A percentile compares a stretch with the other conserved stretches of the same genome.
These are phyloP conservation scores for Acanthaster planci DNA, from an alignment of 35 echinoderm and acorn worm species.

Conservation along the genomic window DNA sequence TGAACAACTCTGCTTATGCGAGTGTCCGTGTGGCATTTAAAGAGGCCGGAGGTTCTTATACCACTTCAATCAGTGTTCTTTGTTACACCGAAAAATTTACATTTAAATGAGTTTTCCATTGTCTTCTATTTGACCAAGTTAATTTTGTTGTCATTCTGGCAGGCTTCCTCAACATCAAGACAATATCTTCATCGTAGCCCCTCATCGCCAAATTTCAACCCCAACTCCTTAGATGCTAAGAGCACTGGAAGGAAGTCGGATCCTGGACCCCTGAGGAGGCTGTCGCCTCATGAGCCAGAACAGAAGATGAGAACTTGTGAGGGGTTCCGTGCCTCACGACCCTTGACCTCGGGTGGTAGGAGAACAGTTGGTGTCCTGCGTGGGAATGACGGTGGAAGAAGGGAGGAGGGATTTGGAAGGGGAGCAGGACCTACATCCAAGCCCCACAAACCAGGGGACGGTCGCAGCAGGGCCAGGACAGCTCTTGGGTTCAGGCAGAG, in stretches of 20 bases:
- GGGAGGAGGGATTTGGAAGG: neutral
- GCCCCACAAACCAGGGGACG: neutral
- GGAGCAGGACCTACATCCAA: neutral
- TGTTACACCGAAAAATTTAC: no score
- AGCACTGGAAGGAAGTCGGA: neutral
- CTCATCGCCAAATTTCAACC: neutral
- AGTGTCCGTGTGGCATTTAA: no score
- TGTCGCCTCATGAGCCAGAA: neutral
- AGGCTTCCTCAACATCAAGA: slow-evolving; percentile 4
- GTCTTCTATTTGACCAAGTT: no score
- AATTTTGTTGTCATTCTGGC: neutral
- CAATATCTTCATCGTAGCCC: neutral
- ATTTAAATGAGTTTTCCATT: no score
- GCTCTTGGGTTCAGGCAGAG: neutral
- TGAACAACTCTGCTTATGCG: no score
- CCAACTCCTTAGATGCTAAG: neutral
- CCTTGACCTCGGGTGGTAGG: neutral
- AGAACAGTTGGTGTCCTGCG: neutral
- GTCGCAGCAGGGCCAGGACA: neutral
- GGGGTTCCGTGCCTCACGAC: neutral
- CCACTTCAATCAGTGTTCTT: no score
- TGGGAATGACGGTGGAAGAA: neutral
- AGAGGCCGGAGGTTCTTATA: no score
- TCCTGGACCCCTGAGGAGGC: neutral
- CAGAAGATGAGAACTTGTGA: neutral